Percentiles rank a stretch among this genome's conserved stretches.
These are phyloP conservation scores for Rhysida immarginata DNA, from an alignment of 1,140 invertebrate species.

Conservation along the genomic window DNA sequence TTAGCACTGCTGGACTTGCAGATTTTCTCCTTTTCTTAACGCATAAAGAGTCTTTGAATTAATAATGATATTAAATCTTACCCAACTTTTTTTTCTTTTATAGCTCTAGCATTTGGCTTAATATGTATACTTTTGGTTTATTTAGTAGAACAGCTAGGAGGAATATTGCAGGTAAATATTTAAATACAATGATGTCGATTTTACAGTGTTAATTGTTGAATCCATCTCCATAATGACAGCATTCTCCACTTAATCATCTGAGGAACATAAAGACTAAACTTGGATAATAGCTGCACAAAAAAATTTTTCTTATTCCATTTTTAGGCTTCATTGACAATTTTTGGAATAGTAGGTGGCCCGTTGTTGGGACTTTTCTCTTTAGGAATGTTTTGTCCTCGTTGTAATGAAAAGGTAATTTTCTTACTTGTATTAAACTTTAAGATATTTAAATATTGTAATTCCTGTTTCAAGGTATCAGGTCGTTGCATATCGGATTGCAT, in stretches of 20 bases:
- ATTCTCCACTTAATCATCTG: background rate
- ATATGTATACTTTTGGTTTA: constrained; percentile 54
- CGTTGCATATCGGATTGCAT: background rate
- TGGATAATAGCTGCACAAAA: background rate
- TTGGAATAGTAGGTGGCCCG: constrained; percentile 63
- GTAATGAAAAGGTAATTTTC: constrained; percentile 38
- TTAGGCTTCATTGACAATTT: constrained; percentile 56
- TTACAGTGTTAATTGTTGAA: background rate
- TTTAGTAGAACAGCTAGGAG: constrained; percentile 51
- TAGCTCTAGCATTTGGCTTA: constrained; percentile 49
- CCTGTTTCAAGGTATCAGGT: too few species aligned
- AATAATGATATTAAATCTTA: too few species aligned
- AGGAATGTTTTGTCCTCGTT: constrained; percentile 50
- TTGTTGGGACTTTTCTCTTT: constrained; percentile 60
- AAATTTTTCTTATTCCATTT: background rate
- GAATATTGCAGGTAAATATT: constrained; percentile 38
- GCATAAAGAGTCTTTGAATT: background rate
- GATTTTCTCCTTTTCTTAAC: background rate
- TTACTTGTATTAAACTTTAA: background rate
- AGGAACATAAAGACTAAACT: background rate
- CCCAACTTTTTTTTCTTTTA: constrained; percentile 11
- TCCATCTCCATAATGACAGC: background rate
- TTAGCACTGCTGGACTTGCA: background rate
- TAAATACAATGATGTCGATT: background rate
- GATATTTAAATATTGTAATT: background rate